Conservation (phyloP, 1,140 invertebrate species). For the Bombus confusus region DNA sequence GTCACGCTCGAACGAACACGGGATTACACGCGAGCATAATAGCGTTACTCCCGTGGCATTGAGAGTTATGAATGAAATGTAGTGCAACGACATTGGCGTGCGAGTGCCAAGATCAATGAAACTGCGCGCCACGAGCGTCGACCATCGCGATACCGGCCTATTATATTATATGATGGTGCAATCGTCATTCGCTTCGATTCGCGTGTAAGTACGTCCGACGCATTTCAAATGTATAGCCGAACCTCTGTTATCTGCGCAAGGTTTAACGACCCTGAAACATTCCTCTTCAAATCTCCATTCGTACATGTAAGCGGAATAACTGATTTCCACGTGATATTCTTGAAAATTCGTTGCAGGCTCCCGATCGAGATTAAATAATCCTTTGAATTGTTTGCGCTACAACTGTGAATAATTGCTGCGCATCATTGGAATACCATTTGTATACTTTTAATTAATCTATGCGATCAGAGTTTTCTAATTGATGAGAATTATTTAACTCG, state of each 20-base stretch:
- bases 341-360: not conserved
- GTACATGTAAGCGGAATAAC: not conserved
- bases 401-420: not conserved
- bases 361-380: too few relatives aligned
- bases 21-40: constrained; percentile 11
- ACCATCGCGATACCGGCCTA: not conserved
- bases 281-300: not conserved
- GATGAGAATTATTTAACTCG: not conserved
- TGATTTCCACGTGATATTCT: not conserved
- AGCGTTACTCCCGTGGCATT: constrained; percentile 39
- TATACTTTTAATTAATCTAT: not conserved
- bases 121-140: not conserved
- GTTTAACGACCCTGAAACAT: not conserved
- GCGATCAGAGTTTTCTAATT: not conserved
- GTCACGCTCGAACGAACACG: not conserved
- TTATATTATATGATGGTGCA: not conserved
- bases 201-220: not conserved
- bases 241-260: too few relatives aligned
- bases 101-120: constrained; percentile 60
- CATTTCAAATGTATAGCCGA: not conserved
- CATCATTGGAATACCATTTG: not conserved
- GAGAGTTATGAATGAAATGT: constrained; percentile 66
- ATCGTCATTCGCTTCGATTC: constrained; percentile 13
- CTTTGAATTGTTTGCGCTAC: too few relatives aligned
- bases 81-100: constrained; percentile 56